Evolutionary conservation across 1,140 invertebrate genomes (phyloP).

Genomic region (Drosophila guanche): DNA sequence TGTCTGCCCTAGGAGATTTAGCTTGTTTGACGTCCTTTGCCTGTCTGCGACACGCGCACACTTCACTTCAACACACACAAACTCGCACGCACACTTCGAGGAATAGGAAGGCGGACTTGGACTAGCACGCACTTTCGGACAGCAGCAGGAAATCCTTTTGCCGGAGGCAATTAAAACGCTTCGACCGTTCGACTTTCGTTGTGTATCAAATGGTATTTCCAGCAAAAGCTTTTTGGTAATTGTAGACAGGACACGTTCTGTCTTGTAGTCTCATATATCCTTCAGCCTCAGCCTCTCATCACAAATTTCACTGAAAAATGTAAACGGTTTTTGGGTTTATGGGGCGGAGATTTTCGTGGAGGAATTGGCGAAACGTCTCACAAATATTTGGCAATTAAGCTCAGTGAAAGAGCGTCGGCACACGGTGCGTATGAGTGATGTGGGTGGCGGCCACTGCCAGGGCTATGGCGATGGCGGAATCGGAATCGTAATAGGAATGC

Average conservation of each 20-base stretch:
- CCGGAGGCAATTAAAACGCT: conserved; percentile 64
- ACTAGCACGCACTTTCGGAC: conserved; percentile 25
- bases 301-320: conserved; percentile 45
- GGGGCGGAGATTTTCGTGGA: not conserved
- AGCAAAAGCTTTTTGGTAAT: conserved; percentile 35
- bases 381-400: conserved; percentile 75
- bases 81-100: conserved; percentile 2
- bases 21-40: conserved; percentile 28
- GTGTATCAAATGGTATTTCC: conserved; percentile 33
- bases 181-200: conserved; percentile 55
- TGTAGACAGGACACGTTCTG: conserved; percentile 9
- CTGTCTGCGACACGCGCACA: conserved; percentile 33
- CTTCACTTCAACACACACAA: conserved; percentile 17
- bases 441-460: not conserved
- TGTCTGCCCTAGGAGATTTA: conserved; percentile 44
- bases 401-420: conserved; percentile 10
- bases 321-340: conserved; percentile 11
- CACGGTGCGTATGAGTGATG: conserved; percentile 54
- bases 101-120: not conserved
- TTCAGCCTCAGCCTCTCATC: conserved; percentile 2
- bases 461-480: conserved; percentile 15
- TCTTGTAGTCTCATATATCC: conserved; percentile 18
- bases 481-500: conserved; percentile 64
- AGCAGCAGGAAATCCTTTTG: conserved; percentile 54
- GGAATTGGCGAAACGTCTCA: conserved; percentile 14